Evolutionary conservation across 1,140 invertebrate genomes (phyloP), one percentile per base, ranked within the genome.

Genomic region (Brachionus paranguensis): DNA sequence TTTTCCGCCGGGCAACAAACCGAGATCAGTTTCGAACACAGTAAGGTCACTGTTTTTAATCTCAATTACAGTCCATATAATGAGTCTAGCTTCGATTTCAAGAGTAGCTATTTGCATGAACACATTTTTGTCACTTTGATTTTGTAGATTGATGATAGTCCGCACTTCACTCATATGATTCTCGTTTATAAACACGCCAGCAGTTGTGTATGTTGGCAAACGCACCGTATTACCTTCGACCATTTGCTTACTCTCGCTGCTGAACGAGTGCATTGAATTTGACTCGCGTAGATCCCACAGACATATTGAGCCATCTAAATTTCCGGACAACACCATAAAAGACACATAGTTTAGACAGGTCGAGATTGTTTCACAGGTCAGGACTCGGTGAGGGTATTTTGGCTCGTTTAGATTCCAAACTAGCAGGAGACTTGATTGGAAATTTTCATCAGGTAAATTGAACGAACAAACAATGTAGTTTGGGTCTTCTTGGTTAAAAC

Each of bases 81-180:
- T 81, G 3, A 81, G 43, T 60, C 43, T 81, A 47, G 37, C 33
- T 20, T 81, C 78, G 11, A 81, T 27, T 64, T 81, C 78, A 20
- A 81, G 33, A 24, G 37, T 8, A 37, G 53, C 53, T 43, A 81
- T 64, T 68, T 81, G 78, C 78, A 81, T 68, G 60, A 81, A 81
- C 8, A 81, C 41, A 64, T 64, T 47, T 29, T 81, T 81, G n/a
- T 81, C 37, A 60, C 37, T 64, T 81, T 81, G 53, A 64, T 24
- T 33, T 81, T 81, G 78, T 43, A 81, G 53, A 81, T 60, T 81
- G 14, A 81, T 43, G 20, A 81, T 68, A 4, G 33, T 29, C 37
- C 78, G 20, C 17, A 81, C 64, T 60, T 81, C 78, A 47, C 78
- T 81, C 78, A 81, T 81, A 7, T 81, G 78, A 64, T 81, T 81